These are phyloP conservation scores for Sesia bembeciformis DNA, from an alignment of 2,888 invertebrate species.

Conservation along the genomic window DNA sequence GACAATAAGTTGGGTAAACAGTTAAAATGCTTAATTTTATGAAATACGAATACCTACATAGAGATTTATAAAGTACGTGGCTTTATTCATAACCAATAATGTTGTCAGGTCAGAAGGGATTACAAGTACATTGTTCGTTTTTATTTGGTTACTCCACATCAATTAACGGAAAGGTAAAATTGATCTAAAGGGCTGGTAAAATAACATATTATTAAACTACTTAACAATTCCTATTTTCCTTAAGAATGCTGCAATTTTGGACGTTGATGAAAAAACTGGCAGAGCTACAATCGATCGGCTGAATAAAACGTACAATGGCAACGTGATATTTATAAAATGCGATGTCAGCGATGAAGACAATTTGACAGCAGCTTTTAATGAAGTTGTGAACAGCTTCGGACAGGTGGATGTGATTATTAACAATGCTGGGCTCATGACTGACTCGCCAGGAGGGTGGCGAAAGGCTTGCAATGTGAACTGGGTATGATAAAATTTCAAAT, in stretches of 20 bases:
- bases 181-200: too few species aligned
- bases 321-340: conserved; percentile 30
- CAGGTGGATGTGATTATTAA: conserved; percentile 6
- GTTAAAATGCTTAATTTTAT: too few species aligned
- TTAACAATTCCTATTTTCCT: not conserved
- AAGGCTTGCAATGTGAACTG: conserved; percentile 1
- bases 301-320: conserved; percentile 19
- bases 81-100: too few species aligned
- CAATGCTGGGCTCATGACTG: conserved; percentile 5
- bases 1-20: too few species aligned
- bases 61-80: too few species aligned
- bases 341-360: conserved; percentile 32
- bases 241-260: conserved; percentile 30
- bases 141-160: too few species aligned
- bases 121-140: too few species aligned
- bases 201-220: too few species aligned
- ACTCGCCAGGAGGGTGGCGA: conserved; percentile 1
- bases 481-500: not conserved
- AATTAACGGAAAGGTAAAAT: too few species aligned
- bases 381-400: conserved; percentile 14
- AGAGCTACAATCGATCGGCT: conserved; percentile 18
- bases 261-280: conserved; percentile 28
- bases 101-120: too few species aligned
- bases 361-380: conserved; percentile 21
- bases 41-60: too few species aligned